These are phyloP conservation scores for Ennomos quercinarius DNA, from an alignment of 2,888 invertebrate species.

Conservation along the genomic window DNA sequence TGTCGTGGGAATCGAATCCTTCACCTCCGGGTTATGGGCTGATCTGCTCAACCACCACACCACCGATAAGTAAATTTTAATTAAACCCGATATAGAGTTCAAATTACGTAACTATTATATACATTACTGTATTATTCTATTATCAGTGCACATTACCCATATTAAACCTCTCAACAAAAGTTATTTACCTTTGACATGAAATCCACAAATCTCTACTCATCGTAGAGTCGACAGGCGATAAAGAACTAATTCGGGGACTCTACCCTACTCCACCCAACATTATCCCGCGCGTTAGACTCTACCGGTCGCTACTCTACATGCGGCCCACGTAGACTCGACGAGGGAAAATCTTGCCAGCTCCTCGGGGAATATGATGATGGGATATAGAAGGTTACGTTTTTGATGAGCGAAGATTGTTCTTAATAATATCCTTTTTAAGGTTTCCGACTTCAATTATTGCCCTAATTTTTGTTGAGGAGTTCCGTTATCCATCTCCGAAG, in stretches of 20 bases:
- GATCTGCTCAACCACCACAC: too few species aligned
- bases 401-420: not conserved
- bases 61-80: too few species aligned
- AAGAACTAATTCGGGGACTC: not conserved
- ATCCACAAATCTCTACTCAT: not conserved
- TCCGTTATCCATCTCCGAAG: too few species aligned
- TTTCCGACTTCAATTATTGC: too few species aligned
- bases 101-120: too few species aligned
- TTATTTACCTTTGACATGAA: not conserved
- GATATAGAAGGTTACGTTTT: not conserved
- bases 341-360: not conserved
- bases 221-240: constrained; percentile 1
- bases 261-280: not conserved
- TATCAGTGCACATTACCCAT: too few species aligned
- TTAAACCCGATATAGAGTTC: too few species aligned
- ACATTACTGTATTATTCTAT: too few species aligned
- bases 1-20: too few species aligned
- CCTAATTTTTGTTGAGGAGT: too few species aligned
- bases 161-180: too few species aligned
- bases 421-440: not conserved
- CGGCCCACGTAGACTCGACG: not conserved
- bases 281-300: not conserved
- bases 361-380: not conserved
- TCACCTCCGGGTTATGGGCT: too few species aligned
- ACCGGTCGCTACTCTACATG: not conserved